A percentile compares a stretch with the other conserved stretches of the same genome.
Evolutionary conservation across 2,888 invertebrate species (phyloP).

Genomic region (Pediacus dermestoides): DNA sequence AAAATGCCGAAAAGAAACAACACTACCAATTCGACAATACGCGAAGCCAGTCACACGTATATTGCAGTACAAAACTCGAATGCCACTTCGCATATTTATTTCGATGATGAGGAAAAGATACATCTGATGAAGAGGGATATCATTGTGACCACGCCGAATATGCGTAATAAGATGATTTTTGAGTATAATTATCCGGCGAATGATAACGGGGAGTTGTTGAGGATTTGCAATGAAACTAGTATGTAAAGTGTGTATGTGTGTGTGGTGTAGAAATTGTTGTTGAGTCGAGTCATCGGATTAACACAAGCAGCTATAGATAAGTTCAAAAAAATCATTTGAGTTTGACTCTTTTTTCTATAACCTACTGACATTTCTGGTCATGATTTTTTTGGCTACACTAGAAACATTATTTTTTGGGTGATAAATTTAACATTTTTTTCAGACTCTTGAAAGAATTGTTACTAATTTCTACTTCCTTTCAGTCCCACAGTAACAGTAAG

Average conservation of each 20-base stretch:
- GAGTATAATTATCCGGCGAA: constrained; percentile 10
- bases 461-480: too few relatives aligned
- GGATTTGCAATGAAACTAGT: constrained; percentile 11
- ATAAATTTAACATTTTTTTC: too few relatives aligned
- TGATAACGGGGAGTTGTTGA: constrained; percentile 3
- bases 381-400: too few relatives aligned
- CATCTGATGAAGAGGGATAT: constrained; percentile 13
- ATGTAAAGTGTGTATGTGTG: constrained; percentile 8
- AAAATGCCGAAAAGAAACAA: constrained; percentile 43
- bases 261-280: constrained; percentile 6
- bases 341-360: too few relatives aligned
- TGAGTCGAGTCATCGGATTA: too few relatives aligned
- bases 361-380: too few relatives aligned
- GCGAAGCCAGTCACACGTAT: constrained; percentile 14
- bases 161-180: constrained; percentile 11
- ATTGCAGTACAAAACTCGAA: constrained; percentile 2
- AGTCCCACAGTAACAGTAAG: too few relatives aligned
- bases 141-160: constrained; percentile 9
- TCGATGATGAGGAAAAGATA: constrained; percentile 12
- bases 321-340: too few relatives aligned
- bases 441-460: too few relatives aligned
- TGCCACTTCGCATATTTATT: background rate
- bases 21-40: constrained; percentile 10
- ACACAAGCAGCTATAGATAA: too few relatives aligned
- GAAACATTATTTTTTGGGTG: too few relatives aligned